phyloP scores from a whole-genome alignment of 1,140 invertebrate genomes.

The Asobara japonica region DNA sequence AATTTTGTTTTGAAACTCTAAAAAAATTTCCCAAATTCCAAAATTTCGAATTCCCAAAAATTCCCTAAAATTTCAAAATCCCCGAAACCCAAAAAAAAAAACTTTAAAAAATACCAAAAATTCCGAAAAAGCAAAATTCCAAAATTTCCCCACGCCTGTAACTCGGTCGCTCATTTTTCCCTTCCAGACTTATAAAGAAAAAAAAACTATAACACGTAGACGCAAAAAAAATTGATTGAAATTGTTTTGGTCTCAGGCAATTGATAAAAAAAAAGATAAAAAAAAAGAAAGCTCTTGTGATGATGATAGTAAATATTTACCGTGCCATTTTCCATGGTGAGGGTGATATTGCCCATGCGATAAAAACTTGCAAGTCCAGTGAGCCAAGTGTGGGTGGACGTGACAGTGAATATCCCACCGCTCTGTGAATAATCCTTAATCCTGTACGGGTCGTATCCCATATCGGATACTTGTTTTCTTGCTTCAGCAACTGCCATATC shows the following conservation, averaged over 20 bases:
- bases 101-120: too few relatives aligned
- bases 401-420: constrained; percentile 74
- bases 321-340: constrained; percentile 78
- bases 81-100: too few relatives aligned
- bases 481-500: constrained; percentile 82
- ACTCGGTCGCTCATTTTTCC: too few relatives aligned
- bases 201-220: too few relatives aligned
- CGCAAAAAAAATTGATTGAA: too few relatives aligned
- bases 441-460: constrained; percentile 79
- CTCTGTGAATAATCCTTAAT: constrained; percentile 76
- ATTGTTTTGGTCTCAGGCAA: too few relatives aligned
- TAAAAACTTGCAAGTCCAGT: constrained; percentile 82
- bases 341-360: constrained; percentile 79
- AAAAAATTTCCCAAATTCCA: background rate
- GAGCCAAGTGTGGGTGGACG: constrained; percentile 79
- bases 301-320: constrained; percentile 46
- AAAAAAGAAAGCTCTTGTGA: background rate
- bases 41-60: too few relatives aligned
- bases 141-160: too few relatives aligned
- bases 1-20: background rate
- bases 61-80: too few relatives aligned
- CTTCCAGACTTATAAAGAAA: too few relatives aligned
- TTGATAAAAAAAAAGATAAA: background rate
- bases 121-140: too few relatives aligned
- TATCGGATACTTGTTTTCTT: constrained; percentile 75